A percentile compares a stretch with the other conserved stretches of the same genome.
phyloP scores from a whole-genome alignment of 2,113 vertebrate genomes.

The Amphiprion percula region DNA sequence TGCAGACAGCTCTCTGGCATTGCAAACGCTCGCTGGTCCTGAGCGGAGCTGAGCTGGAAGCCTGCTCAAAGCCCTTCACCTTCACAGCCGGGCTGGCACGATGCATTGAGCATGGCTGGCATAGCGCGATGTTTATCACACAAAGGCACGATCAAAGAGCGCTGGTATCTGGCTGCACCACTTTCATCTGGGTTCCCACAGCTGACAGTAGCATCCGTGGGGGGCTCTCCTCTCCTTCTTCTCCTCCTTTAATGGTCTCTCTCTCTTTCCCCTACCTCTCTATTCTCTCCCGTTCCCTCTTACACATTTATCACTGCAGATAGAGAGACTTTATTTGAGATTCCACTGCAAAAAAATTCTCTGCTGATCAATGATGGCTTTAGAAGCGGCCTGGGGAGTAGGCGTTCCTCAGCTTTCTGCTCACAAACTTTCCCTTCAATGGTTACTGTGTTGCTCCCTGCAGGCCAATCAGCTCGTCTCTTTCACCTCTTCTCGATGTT shows the following conservation, averaged over 20 bases:
- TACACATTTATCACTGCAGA: conserved; percentile 68
- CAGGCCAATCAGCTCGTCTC: conserved; percentile 41
- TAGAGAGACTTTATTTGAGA: conserved; percentile 71
- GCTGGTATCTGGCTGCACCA: conserved; percentile 79
- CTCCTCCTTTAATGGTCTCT: conserved; percentile 73
- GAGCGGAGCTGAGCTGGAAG: conserved; percentile 74
- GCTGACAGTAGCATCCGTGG: conserved; percentile 84
- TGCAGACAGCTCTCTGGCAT: conserved; percentile 75
- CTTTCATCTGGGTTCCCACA: conserved; percentile 87
- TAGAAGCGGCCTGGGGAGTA: conserved; percentile 54
- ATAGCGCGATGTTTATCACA: conserved; percentile 84
- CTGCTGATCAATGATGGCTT: conserved; percentile 69
- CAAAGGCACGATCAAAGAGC: conserved; percentile 87
- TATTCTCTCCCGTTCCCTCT: conserved; percentile 33
- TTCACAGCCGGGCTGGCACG: conserved; percentile 79
- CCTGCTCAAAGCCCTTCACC: conserved; percentile 83
- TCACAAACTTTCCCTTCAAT: conserved; percentile 36
- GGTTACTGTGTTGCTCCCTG: conserved; percentile 14
- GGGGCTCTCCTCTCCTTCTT: conserved; percentile 75
- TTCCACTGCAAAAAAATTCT: conserved; percentile 60
- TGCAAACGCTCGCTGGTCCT: conserved; percentile 70
- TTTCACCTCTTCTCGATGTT: conserved; percentile 30
- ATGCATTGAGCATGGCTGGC: conserved; percentile 74
- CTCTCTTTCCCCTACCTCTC: conserved; percentile 28
- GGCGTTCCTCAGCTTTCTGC: conserved; percentile 24